Conservation (phyloP, 2,797 vertebrate genomes). For the Todus mexicanus region DNA sequence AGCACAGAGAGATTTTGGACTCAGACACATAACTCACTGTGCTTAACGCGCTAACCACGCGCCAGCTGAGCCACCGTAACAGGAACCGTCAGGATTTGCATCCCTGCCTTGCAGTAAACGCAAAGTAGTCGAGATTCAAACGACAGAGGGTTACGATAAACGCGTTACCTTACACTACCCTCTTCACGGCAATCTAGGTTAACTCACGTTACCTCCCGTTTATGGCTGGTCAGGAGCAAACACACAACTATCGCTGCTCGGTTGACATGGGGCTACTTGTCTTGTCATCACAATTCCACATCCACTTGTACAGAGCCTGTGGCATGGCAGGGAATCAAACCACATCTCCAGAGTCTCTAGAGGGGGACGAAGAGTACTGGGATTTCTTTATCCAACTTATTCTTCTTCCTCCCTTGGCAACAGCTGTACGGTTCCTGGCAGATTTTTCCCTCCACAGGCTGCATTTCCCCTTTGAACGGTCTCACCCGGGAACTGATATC, state of each 20-base stretch:
- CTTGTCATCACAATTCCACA: not conserved
- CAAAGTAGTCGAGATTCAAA: not conserved
- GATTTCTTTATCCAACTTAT: not conserved
- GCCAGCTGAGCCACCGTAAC: slow-evolving; percentile 20
- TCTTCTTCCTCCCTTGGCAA: not conserved
- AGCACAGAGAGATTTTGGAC: slow-evolving; percentile 29
- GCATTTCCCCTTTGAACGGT: not conserved
- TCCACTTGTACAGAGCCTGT: not conserved
- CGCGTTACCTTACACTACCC: not conserved
- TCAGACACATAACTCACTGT: not conserved
- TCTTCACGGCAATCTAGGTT: not conserved
- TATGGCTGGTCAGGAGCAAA: not conserved
- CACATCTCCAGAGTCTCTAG: not conserved
- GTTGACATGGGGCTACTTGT: not conserved
- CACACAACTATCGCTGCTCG: not conserved
- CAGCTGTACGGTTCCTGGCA: not conserved
- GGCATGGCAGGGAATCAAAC: not conserved
- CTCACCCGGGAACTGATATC: not conserved
- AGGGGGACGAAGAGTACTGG: not conserved
- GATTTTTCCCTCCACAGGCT: not conserved
- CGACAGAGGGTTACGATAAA: not conserved
- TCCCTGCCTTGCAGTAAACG: slow-evolving; percentile 30
- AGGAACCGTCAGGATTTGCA: not conserved
- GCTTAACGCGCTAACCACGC: slow-evolving; percentile 2
- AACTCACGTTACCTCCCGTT: not conserved